Evolutionary conservation across 2,888 invertebrate genomes (phyloP), one percentile per base, ranked within the genome.

Genomic region (Tiliacea aurago): DNA sequence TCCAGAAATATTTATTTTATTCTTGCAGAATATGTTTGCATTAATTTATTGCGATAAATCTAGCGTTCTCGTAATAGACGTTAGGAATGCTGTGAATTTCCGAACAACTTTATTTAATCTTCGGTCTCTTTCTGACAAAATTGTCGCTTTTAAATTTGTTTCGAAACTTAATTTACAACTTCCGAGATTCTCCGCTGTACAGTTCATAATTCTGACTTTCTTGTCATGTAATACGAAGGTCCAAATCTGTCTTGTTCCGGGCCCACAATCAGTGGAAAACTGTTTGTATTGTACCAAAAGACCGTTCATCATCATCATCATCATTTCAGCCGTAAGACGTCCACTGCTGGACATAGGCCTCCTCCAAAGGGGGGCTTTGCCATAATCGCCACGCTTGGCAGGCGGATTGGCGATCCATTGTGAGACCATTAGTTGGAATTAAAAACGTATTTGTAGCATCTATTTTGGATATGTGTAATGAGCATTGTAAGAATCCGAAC

Each of bases 141-240:
- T 85, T 80, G 75, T 81, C 87, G 86, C 86, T 80, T 86, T 80
- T 76, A 84, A 86, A 85, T 85, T 83, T 82, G 80, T 84, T 87
- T 70, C 67, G 64, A 78, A 86, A 80, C 76, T 83, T 82, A 66
- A 83, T 78, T 79, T 81, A 76, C 75, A 82, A 81, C 75, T 85
- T 81, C 72, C 75, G 73, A 84, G 71, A 80, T 83, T 83, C 73
- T 73, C 70, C 51, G 70, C 74, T 84, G 69, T 78, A 75, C 81
- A 70, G 70, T 80, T 76, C 76, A 80, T 83, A 83, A 83, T 78
- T 83, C 68, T 78, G 77, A 78, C 73, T 83, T 85, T 79, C 78
- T 73, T 81, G 76, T 81, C 75, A 78, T 74, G 63, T 79, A 77
- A 77, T 71, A 73, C 53, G 61, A 66, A 77, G 77, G 70, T 81